These are phyloP conservation scores for Dryoscopus gambensis DNA, from an alignment of 2,113 vertebrate species.

Conservation along the genomic window DNA sequence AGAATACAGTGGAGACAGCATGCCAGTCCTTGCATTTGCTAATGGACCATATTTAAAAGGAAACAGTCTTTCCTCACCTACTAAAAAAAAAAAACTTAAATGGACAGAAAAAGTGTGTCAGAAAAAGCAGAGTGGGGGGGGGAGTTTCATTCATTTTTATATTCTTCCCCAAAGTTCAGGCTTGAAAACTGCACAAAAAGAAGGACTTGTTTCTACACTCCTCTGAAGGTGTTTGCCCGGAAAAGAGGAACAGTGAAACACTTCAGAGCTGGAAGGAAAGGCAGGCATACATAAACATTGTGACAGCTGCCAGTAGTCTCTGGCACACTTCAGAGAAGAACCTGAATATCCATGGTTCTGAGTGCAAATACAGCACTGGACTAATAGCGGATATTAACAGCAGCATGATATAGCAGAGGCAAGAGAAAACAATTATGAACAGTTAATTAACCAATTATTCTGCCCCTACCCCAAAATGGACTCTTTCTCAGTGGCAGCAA, in stretches of 20 bases:
- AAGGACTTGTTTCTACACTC: background rate
- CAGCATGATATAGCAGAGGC: background rate
- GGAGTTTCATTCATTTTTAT: background rate
- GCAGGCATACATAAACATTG: background rate
- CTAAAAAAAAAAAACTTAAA: background rate
- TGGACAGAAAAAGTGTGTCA: background rate
- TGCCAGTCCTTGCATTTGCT: background rate
- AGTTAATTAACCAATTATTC: background rate
- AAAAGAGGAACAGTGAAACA: background rate
- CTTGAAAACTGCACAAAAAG: background rate
- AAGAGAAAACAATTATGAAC: background rate
- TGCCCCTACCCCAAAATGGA: background rate
- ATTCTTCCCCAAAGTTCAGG: background rate
- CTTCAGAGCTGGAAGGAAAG: background rate
- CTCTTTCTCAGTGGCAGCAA: background rate
- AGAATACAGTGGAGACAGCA: background rate
- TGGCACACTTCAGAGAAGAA: background rate
- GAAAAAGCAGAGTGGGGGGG: fast-evolving
- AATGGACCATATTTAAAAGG: background rate
- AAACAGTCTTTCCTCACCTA: background rate
- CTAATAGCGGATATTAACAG: background rate
- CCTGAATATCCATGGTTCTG: background rate
- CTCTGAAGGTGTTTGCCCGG: background rate
- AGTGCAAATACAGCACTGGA: background rate
- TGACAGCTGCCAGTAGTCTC: background rate